phyloP scores from a whole-genome alignment of 2,888 invertebrate species.

The Hydrotaea diabolus region DNA sequence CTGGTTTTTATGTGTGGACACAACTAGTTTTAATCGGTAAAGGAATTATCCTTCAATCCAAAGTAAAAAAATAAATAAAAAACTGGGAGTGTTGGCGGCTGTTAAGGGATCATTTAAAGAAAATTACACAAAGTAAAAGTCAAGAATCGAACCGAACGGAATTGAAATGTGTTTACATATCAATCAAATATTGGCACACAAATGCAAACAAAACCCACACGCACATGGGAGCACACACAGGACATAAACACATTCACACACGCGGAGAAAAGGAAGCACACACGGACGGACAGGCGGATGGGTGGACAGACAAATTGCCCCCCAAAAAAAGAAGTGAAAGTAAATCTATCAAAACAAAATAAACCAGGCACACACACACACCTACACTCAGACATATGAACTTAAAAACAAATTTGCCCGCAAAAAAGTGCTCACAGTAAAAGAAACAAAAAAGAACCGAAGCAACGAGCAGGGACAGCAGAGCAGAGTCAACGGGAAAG shows the following conservation, averaged over 20 bases:
- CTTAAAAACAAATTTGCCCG: background rate
- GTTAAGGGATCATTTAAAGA: conserved; percentile 35
- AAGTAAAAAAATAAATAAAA: no score
- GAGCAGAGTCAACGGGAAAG: conserved; percentile 22
- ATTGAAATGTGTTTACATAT: conserved; percentile 56
- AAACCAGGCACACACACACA: background rate
- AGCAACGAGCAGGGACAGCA: background rate
- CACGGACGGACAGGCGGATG: background rate
- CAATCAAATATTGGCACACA: conserved; percentile 65
- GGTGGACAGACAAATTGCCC: background rate
- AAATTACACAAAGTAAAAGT: conserved; percentile 54
- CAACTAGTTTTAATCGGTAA: no score
- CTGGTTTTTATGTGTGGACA: no score
- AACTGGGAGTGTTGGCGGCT: conserved; percentile 10
- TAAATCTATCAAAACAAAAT: conserved; percentile 12
- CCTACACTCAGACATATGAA: conserved; percentile 16
- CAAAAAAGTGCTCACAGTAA: background rate
- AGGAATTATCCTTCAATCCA: no score
- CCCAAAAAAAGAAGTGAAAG: background rate
- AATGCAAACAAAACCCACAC: conserved; percentile 43
- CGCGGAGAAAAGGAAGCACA: conserved; percentile 3
- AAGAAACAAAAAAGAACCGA: background rate
- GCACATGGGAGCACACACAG: conserved; percentile 4
- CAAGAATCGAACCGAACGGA: conserved; percentile 19
- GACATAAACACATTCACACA: background rate